Percentiles rank a stretch among this genome's conserved stretches.
phyloP scores from a whole-genome alignment of 2,888 invertebrate species.

The Hypolimnas misippus region DNA sequence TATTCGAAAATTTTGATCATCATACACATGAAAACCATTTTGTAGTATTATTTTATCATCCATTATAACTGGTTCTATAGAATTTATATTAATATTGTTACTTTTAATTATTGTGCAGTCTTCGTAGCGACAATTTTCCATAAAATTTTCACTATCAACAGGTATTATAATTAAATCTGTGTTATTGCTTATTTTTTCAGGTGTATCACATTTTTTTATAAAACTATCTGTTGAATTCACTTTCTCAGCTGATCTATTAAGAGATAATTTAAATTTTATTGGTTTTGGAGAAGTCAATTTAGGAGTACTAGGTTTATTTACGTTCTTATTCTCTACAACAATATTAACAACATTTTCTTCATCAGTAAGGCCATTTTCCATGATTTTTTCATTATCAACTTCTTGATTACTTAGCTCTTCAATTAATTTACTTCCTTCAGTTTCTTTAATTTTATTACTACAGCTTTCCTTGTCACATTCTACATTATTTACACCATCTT shows the following conservation, averaged over 20 bases:
- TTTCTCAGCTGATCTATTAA: slow-evolving; percentile 25
- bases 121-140: background rate
- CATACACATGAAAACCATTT: slow-evolving; percentile 5
- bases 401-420: background rate
- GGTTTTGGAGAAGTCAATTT: background rate
- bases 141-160: background rate
- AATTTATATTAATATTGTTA: background rate
- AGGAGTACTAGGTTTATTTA: background rate
- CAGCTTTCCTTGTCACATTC: background rate
- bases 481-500: slow-evolving; percentile 4
- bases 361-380: slow-evolving; percentile 1
- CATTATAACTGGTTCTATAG: background rate
- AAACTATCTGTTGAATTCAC: background rate
- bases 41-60: background rate
- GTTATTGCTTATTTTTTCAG: background rate
- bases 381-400: background rate
- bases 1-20: background rate
- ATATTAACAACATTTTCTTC: background rate
- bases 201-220: background rate
- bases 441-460: background rate
- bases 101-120: background rate
- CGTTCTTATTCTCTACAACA: background rate
- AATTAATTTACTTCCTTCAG: background rate
- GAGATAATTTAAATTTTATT: slow-evolving; percentile 23
- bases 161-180: background rate